phyloP scores from a whole-genome alignment of 2,888 invertebrate genomes.

The Orthosia gracilis region DNA sequence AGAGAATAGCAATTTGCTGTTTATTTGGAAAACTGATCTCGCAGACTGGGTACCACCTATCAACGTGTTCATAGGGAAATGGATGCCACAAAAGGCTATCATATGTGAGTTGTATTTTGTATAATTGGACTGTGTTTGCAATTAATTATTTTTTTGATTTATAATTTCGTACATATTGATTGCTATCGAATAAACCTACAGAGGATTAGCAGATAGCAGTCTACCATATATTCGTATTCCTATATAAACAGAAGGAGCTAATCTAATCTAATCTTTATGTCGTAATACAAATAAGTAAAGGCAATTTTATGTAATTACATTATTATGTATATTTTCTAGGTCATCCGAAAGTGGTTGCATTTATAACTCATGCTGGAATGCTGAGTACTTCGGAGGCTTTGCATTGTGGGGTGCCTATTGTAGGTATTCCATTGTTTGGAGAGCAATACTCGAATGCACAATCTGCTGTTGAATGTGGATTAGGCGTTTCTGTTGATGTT shows the following conservation, averaged over 20 bases:
- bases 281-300: not conserved
- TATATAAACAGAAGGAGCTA: not conserved
- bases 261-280: not conserved
- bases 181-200: not conserved
- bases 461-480: constrained; percentile 83
- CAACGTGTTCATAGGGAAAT: constrained; percentile 93
- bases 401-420: constrained; percentile 80
- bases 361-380: constrained; percentile 89
- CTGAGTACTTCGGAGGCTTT: constrained; percentile 89
- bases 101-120: constrained; percentile 90
- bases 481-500: constrained; percentile 82
- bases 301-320: constrained; percentile 1
- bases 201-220: not conserved
- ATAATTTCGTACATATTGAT: not conserved
- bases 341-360: constrained; percentile 88
- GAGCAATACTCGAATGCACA: constrained; percentile 89
- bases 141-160: too few relatives aligned
- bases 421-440: constrained; percentile 89
- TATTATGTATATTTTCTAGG: constrained; percentile 72
- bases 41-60: constrained; percentile 90
- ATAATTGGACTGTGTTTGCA: not conserved
- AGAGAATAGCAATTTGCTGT: constrained; percentile 86
- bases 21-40: constrained; percentile 94
- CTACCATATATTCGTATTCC: not conserved
- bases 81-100: constrained; percentile 94